Conservation (phyloP, 2,888 invertebrate species). For the Dilophus febrilis region DNA sequence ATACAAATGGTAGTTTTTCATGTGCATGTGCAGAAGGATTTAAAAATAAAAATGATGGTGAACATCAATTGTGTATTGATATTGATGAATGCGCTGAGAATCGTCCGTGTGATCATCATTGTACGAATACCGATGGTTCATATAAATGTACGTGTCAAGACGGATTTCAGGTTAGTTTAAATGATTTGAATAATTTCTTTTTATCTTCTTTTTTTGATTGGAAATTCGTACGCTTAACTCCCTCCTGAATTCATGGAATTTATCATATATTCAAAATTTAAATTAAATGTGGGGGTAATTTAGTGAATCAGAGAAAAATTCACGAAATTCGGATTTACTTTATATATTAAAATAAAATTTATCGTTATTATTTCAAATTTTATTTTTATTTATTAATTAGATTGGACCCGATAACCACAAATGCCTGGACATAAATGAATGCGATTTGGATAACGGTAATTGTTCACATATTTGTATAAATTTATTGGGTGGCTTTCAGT, state of each 20-base stretch:
- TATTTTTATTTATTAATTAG: neutral
- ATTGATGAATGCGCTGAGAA: slow-evolving; percentile 31
- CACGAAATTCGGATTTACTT: too few relatives aligned
- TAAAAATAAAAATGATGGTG: slow-evolving; percentile 24
- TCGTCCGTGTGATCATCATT: slow-evolving; percentile 18
- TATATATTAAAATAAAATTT: too few relatives aligned
- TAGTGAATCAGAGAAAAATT: too few relatives aligned
- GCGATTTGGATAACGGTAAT: slow-evolving; percentile 18
- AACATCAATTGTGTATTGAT: too few relatives aligned
- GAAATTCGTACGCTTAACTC: too few relatives aligned
- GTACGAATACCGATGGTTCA: slow-evolving; percentile 30
- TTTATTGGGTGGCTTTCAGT: slow-evolving; percentile 20
- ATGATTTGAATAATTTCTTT: too few relatives aligned
- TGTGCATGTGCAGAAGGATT: slow-evolving; percentile 32
- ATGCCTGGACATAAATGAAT: neutral
- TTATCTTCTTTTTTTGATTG: too few relatives aligned
- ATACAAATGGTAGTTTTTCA: slow-evolving; percentile 27
- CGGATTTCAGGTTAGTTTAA: slow-evolving; percentile 13
- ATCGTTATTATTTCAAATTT: too few relatives aligned
- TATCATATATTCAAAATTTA: too few relatives aligned
- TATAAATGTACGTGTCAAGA: slow-evolving; percentile 33
- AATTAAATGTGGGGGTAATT: too few relatives aligned
- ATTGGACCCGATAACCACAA: neutral
- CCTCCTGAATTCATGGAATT: too few relatives aligned
- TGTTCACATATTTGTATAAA: slow-evolving; percentile 35